phyloP scores from a whole-genome alignment of 2,113 vertebrate genomes.

The Syngnathoides biaculeatus region DNA sequence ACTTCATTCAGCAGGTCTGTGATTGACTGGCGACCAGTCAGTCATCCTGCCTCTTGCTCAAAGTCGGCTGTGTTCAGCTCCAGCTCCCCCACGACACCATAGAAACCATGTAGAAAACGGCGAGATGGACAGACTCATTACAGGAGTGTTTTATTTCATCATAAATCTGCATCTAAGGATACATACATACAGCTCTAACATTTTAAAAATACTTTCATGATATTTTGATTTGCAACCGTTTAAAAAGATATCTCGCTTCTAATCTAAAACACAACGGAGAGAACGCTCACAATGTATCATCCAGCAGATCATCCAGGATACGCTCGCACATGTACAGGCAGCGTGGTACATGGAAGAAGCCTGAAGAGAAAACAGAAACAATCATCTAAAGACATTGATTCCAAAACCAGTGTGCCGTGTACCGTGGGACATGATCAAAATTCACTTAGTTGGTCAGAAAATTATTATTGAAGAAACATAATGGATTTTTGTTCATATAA shows the following conservation, averaged over 20 bases:
- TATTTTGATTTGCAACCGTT: background rate
- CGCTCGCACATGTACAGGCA: constrained; percentile 65
- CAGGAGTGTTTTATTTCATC: background rate
- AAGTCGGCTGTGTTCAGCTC: background rate
- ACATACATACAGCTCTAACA: background rate
- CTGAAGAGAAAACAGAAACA: constrained; percentile 21
- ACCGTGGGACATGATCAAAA: too few species aligned
- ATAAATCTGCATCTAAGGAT: background rate
- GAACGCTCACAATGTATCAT: background rate
- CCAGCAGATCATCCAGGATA: constrained; percentile 56
- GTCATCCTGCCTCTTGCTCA: background rate
- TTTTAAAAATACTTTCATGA: constrained; percentile 1
- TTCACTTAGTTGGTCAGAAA: too few species aligned
- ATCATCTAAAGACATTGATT: too few species aligned
- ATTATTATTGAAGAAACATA: too few species aligned
- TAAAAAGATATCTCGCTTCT: background rate
- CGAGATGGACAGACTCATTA: background rate
- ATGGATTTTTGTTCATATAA: too few species aligned
- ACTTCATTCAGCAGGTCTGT: too few species aligned
- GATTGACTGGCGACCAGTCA: background rate
- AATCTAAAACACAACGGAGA: background rate
- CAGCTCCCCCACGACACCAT: background rate
- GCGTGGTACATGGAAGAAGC: constrained; percentile 65
- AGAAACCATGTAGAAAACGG: background rate
- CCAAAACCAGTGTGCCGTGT: too few species aligned